Evolutionary conservation across 1,140 invertebrate species (phyloP), one percentile per base, ranked within the genome.

Genomic region (Bilobella aurantiaca): DNA sequence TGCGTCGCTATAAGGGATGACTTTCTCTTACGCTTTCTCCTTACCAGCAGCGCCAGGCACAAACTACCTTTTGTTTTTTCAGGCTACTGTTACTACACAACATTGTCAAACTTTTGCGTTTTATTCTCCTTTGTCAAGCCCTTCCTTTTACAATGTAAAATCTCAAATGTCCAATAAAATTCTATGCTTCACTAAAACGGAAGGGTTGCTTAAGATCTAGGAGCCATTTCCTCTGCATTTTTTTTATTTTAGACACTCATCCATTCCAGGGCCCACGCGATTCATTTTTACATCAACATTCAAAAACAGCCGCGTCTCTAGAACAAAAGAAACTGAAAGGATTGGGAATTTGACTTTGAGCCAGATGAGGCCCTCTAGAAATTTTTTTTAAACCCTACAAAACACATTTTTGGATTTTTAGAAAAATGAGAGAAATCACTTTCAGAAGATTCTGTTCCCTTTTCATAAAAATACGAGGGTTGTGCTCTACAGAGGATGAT

Each of bases 81-180:
- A 28, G 14, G 8, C 31, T 23, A 5, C 8, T 8, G 12, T 14
- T 18, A 23, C 8, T 23, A 16, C 2, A 3, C 2, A 53, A 37
- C 31, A 57, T 64, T 68, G 42, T 65, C 31, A 68, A 68, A 68
- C 64, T 64, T 59, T 56, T 49, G 62, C 59, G 62, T 60, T 64
- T 27, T 25, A 56, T 25, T 42, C 63, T 63, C 66, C 64, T 67
- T 68, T 60, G 16, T 27, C 37, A 12, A n/a, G 5, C 60, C 60
- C n/a, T 53, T 53, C 25, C 49, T 53, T 53, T 23, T 25, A 60
- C 57, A 62, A n/a, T n/a, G n/a, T n/a, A n/a, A 65, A 69, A 65
- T 69, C 67, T 69, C 67, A 63, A 65, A 69, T 69, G 67, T 69
- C 67, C 67, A 69, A 69, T 69, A 69, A 69, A 69, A 65, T 65